Base-by-base conservation (phyloP, 2,113 vertebrate species). In the Oryzias curvinotus region DNA sequence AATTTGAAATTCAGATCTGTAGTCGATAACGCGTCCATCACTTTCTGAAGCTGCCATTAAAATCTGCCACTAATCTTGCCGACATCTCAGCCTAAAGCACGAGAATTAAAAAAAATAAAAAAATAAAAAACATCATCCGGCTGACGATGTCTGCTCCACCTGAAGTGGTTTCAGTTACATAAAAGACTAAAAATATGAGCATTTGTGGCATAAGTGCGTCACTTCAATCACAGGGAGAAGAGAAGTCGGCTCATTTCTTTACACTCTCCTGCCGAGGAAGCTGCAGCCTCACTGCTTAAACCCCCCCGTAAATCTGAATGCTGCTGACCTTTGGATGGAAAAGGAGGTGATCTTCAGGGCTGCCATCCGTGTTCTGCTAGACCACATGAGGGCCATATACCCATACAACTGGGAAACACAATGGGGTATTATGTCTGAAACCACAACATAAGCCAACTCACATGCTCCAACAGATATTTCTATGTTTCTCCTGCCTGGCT, bases 61-160 rank as follows among this genome's bases (percentile, higher is more conserved):
- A 83, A 80, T 78, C 65, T 69, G 65, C 25, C 65, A 58, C 70
- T 71, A 51, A 75, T 80, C 74, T 65, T 42, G n/a, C 7, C 18
- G 16, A 48, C 16, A 7, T 3, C 46, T 8, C n/a, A n/a, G 21
- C 25, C 36, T 65, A 6, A 36, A 59, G 59, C 62, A 73, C 55
- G 68, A 63, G 77, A 50, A 75, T 59, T 49, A n/a, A 47, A 43
- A 43, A 23, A 23, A 23, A 23, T 49, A n/a, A 47, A 43, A 43
- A n/a, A n/a, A n/a, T n/a, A n/a, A n/a, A 65, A 52, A 42, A 65
- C 48, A 80, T 74, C 49, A 73, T 58, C 43, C 44, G 54, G 4
- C 4, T 14, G 6, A 19, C 23, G 54, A 46, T 26, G 44, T 51
- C 5, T 13, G 14, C 15, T 57, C 57, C 45, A 43, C 56, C 68